Conservation (phyloP, 2,113 vertebrate genomes). For the Cyprinodon variegatus region DNA sequence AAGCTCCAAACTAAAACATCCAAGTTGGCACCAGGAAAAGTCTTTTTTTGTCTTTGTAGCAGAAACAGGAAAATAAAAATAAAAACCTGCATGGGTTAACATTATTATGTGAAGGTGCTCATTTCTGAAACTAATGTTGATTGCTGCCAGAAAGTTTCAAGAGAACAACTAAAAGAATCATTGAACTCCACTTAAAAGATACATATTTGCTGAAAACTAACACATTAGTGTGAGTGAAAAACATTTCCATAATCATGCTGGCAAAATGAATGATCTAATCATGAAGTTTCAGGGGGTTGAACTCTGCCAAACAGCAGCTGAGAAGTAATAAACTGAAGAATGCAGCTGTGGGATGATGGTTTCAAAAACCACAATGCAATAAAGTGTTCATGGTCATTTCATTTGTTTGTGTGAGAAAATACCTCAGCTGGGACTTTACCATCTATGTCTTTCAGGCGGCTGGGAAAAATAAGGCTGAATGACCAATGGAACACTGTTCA, state of each 20-base stretch:
- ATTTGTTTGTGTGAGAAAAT: constrained; percentile 2
- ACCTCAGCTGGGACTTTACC: too few species aligned
- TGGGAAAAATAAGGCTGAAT: neutral
- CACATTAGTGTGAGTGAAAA: neutral
- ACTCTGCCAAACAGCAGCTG: neutral
- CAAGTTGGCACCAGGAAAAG: constrained; percentile 2
- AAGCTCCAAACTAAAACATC: constrained; percentile 34
- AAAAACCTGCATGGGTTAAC: neutral
- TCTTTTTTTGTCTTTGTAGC: neutral
- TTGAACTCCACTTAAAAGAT: neutral
- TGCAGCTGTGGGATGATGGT: neutral
- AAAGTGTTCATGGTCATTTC: constrained; percentile 2
- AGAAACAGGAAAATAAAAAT: constrained; percentile 7
- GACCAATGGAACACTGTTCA: neutral
- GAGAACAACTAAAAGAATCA: constrained; percentile 3
- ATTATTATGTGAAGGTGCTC: constrained; percentile 2
- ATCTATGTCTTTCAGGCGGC: neutral
- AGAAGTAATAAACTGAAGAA: constrained; percentile 6
- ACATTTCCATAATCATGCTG: neutral
- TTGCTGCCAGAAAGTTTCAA: constrained; percentile 10
- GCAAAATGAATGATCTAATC: neutral
- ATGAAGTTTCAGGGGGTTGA: neutral
- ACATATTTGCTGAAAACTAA: neutral
- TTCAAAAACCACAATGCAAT: neutral
- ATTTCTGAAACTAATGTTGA: neutral